phyloP scores from a whole-genome alignment of 2,797 vertebrate species.

The Zalophus californianus region DNA sequence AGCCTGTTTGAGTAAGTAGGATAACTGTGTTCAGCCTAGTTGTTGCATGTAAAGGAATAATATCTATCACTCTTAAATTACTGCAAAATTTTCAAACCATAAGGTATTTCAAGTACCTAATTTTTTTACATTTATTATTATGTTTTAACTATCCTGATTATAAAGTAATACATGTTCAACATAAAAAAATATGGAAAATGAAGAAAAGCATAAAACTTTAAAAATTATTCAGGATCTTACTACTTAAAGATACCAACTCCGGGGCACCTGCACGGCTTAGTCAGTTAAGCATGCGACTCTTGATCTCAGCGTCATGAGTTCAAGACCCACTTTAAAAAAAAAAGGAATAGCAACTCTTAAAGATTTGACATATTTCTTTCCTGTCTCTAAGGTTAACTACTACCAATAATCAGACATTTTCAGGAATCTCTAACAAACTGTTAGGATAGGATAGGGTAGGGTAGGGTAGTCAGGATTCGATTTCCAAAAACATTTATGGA shows the following conservation, averaged over 20 bases:
- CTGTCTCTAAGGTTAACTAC: background rate
- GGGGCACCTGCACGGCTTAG: too few relatives aligned
- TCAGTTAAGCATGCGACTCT: background rate
- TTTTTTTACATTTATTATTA: background rate
- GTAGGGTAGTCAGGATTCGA: background rate
- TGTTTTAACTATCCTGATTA: conserved; percentile 5
- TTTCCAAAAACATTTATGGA: background rate
- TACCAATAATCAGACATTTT: background rate
- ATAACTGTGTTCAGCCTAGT: background rate
- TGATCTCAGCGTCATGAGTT: background rate
- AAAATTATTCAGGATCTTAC: background rate
- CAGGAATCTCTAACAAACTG: background rate
- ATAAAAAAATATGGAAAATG: background rate
- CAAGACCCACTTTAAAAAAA: background rate
- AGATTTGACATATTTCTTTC: background rate
- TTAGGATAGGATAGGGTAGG: background rate
- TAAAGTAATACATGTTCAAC: background rate
- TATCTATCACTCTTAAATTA: background rate
- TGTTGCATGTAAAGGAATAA: background rate
- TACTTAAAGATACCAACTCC: background rate
- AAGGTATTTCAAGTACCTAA: background rate
- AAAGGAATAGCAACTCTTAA: background rate
- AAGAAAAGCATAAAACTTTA: background rate
- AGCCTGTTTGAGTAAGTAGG: background rate
- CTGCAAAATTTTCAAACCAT: background rate